A percentile compares a stretch with the other conserved stretches of the same genome.
phyloP scores from a whole-genome alignment of 2,113 vertebrate species.

The Hippocampus zosterae region DNA sequence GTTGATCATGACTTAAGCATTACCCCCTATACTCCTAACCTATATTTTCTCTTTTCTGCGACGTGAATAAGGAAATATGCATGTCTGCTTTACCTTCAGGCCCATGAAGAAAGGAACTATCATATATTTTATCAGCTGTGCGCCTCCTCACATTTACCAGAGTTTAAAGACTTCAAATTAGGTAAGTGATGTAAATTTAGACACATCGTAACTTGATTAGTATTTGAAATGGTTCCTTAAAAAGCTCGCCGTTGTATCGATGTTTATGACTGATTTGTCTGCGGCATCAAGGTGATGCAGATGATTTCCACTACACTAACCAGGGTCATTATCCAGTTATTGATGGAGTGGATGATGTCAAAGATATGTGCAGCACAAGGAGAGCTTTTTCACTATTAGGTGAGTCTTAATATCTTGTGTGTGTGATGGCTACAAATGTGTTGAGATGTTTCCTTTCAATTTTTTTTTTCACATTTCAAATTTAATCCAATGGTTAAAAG shows the following conservation, averaged over 20 bases:
- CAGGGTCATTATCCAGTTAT: constrained; percentile 86
- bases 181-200: constrained; percentile 65
- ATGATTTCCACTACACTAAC: constrained; percentile 84
- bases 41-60: background rate
- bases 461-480: too few species aligned
- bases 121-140: constrained; percentile 98
- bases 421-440: too few species aligned
- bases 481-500: too few species aligned
- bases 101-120: constrained; percentile 92
- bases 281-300: constrained; percentile 73
- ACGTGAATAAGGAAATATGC: background rate
- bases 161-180: constrained; percentile 86
- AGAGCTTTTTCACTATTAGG: constrained; percentile 86
- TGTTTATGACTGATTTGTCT: background rate
- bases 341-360: constrained; percentile 84
- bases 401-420: constrained; percentile 48
- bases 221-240: background rate
- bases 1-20: background rate
- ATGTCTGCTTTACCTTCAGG: constrained; percentile 66
- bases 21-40: too few species aligned
- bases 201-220: background rate
- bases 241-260: background rate
- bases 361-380: constrained; percentile 84
- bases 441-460: background rate
- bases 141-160: constrained; percentile 85